Base-by-base conservation (phyloP, 2,888 invertebrate species). In the Macropis europaea region DNA sequence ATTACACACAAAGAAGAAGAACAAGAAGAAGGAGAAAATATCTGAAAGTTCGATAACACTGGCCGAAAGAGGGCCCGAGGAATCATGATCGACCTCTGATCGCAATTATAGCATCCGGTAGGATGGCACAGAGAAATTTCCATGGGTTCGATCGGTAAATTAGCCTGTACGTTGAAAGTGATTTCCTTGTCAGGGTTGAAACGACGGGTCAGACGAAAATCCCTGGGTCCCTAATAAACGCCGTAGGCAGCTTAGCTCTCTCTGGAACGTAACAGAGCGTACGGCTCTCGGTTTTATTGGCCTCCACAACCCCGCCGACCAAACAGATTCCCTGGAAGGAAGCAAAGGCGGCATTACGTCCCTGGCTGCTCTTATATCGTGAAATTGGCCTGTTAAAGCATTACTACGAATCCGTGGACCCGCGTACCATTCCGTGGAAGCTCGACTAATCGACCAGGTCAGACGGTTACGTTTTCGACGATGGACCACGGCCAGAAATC, bases 361-460 rank as follows among this genome's bases (percentile, higher is more conserved):
- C 34, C 68, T 56, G 71, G 53, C 56, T 67, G 70, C 76, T 84
- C 87, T 86, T 86, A 87, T 86, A 82, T 81, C 79, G 69, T 78
- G 77, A 84, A 87, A 88, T 87, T 88, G 86, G 88, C 86, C 82
- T 83, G 84, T 88, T 87, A 87, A 88, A 80, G 82, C 81, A 85
- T 88, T 87, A 86, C 77, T 76, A 73, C 77, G 80, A 82, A 80
- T 73, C 69, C 56, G 60, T 75, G 67, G 60, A 32, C 42, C 54
- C 67, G 50, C 43, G 64, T 63, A 61, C 63, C 57, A 59, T 75
- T 77, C 69, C 81, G 64, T 67, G 74, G 80, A 73, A 79, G 43
- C 62, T 67, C 57, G 73, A 50, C 32, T 69, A 73, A 73, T 66
- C 56, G 43, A 57, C 48, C 68, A 72, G 76, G 72, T 79, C 77